These are phyloP conservation scores for Chionis minor DNA, from an alignment of 2,113 vertebrate genomes.

Conservation along the genomic window DNA sequence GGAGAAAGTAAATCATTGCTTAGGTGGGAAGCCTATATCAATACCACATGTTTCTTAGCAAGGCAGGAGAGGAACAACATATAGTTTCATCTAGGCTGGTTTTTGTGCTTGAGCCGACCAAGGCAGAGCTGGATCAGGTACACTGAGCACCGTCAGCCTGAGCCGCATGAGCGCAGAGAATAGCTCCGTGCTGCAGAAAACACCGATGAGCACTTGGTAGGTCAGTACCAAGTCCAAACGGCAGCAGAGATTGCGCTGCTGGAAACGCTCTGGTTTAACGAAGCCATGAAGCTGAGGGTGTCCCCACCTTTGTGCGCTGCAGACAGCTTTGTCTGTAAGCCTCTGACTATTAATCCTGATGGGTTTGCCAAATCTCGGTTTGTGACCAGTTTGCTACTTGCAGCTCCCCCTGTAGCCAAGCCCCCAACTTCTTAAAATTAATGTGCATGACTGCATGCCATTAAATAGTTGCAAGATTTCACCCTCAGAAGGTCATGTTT, in stretches of 20 bases:
- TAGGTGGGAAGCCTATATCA: neutral
- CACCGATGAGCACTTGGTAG: neutral
- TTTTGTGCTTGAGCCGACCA: neutral
- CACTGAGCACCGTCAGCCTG: neutral
- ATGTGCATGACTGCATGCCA: neutral
- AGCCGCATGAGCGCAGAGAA: rapidly evolving
- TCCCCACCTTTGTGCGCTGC: neutral
- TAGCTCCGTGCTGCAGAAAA: neutral
- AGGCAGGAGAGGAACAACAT: neutral
- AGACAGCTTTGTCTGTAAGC: neutral
- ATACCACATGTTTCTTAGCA: neutral
- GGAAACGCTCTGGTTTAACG: neutral
- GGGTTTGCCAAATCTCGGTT: neutral
- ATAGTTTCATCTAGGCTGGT: neutral
- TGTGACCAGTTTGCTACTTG: neutral
- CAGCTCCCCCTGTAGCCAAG: neutral
- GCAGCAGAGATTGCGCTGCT: neutral
- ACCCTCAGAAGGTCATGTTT: neutral
- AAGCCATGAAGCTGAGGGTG: neutral
- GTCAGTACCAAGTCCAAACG: neutral
- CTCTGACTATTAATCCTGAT: neutral
- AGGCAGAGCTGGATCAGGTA: neutral
- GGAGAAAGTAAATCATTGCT: conserved; percentile 23
- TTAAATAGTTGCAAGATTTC: neutral
- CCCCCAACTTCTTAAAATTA: neutral